Conservation (phyloP, 2,888 invertebrate species). For the Heliconius erato region DNA sequence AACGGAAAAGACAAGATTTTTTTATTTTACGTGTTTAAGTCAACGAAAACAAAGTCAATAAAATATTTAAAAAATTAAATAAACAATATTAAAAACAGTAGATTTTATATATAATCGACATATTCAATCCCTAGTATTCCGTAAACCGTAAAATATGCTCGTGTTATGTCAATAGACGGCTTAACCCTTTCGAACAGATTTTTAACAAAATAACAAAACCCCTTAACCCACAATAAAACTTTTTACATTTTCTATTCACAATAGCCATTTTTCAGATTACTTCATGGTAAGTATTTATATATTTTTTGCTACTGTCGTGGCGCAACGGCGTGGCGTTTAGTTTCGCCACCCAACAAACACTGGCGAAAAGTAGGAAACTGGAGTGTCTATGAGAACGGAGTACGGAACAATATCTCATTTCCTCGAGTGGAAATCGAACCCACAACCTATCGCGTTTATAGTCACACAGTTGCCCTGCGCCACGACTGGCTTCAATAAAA, state of each 20-base stretch:
- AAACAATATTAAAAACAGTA: background rate
- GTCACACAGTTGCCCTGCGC: background rate
- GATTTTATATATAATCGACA: background rate
- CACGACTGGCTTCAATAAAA: background rate
- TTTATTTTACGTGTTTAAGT: too few species aligned
- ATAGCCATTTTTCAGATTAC: background rate
- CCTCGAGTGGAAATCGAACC: background rate
- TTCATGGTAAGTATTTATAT: background rate
- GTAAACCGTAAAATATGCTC: slow-evolving; percentile 29
- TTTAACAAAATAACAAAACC: slow-evolving; percentile 43
- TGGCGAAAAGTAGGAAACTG: too few species aligned
- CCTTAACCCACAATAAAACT: background rate
- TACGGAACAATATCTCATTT: background rate
- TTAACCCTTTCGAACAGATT: slow-evolving; percentile 29
- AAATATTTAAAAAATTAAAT: background rate
- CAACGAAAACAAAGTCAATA: too few species aligned
- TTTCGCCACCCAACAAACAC: too few species aligned
- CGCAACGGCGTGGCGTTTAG: background rate
- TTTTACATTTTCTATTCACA: slow-evolving; percentile 13
- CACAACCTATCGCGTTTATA: background rate
- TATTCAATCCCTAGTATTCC: slow-evolving; percentile 12
- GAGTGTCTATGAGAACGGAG: too few species aligned
- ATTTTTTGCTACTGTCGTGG: background rate
- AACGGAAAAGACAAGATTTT: too few species aligned
- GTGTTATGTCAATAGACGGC: slow-evolving; percentile 38